phyloP scores from a whole-genome alignment of 2,888 invertebrate genomes.

The Resseliella maxima region DNA sequence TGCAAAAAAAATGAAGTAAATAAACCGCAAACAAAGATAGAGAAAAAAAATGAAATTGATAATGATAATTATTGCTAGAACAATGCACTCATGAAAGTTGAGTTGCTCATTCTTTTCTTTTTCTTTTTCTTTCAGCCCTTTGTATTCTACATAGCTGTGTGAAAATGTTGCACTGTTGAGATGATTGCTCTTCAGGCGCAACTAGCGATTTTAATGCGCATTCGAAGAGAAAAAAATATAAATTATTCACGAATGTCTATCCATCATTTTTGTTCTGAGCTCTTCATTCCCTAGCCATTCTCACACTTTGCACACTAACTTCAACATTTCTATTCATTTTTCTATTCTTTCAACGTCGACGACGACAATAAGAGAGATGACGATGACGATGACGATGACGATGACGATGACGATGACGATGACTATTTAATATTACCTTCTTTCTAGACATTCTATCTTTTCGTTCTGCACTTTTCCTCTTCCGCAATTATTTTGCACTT shows the following conservation, averaged over 20 bases:
- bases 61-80: conserved; percentile 40
- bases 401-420: conserved; percentile 1
- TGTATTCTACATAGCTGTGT: background rate
- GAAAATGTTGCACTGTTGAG: conserved; percentile 14
- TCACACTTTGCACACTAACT: background rate
- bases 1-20: background rate
- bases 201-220: conserved; percentile 2
- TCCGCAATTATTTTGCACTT: background rate
- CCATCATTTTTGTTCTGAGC: conserved; percentile 10
- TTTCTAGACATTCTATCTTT: background rate
- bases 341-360: background rate
- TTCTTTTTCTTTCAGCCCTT: background rate
- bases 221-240: conserved; percentile 20
- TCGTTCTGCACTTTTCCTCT: background rate
- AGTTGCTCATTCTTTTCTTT: background rate
- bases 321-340: conserved; percentile 41
- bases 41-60: background rate
- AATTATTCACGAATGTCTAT: conserved; percentile 13
- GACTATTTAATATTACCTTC: background rate
- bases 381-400: conserved; percentile 1
- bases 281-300: background rate
- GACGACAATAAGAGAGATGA: background rate
- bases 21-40: conserved; percentile 2
- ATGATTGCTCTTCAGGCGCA: background rate
- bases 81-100: conserved; percentile 20